Conservation (phyloP, 2,113 vertebrate species). For the Nesoenas mayeri region DNA sequence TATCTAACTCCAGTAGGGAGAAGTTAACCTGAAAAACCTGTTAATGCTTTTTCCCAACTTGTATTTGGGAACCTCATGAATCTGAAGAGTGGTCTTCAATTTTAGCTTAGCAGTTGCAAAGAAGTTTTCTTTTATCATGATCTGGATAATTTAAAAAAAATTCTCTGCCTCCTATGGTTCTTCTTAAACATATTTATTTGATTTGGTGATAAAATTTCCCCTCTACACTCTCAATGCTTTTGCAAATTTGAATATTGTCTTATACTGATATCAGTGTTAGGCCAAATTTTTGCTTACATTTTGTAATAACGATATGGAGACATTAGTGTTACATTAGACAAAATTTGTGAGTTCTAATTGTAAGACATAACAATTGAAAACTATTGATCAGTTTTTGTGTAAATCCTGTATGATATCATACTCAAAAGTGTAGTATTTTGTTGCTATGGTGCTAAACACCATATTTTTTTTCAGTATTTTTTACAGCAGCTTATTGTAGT, state of each 20-base stretch:
- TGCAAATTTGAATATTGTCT: neutral
- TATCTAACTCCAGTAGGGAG: neutral
- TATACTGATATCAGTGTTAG: neutral
- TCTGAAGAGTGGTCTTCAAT: neutral
- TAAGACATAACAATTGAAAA: neutral
- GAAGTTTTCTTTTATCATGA: neutral
- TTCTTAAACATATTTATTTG: neutral
- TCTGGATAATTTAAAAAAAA: neutral
- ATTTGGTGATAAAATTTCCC: neutral
- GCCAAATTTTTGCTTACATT: neutral
- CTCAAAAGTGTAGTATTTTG: neutral
- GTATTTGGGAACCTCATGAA: neutral
- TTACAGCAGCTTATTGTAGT: neutral
- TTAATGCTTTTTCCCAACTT: neutral
- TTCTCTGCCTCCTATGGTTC: neutral
- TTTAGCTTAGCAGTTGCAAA: neutral
- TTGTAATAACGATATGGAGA: neutral
- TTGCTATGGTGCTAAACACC: neutral
- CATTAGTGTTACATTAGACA: neutral
- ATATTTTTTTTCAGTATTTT: neutral
- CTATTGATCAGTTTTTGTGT: neutral
- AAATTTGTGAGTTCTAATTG: neutral
- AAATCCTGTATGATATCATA: neutral
- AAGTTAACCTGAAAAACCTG: neutral
- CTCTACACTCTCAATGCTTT: neutral